Base-by-base conservation (phyloP, 2,797 vertebrate genomes). In the Alcedo quadribrachys region DNA sequence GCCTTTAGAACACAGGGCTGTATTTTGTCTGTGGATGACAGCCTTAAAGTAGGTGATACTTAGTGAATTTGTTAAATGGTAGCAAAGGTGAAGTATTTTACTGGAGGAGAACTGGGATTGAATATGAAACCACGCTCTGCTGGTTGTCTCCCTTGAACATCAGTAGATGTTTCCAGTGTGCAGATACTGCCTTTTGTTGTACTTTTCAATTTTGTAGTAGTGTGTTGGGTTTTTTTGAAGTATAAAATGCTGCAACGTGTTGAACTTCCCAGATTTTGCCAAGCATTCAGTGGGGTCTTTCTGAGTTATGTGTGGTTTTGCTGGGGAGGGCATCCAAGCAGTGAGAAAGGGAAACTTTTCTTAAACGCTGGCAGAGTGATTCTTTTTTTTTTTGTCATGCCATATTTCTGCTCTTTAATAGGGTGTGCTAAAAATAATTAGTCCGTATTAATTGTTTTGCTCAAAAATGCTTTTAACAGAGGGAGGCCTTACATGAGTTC, bases 381-480 rank as follows among this genome's bases (percentile, higher is more conserved):
- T 50, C 45, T 67, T 37, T 37, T 37, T 37, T 58, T 76, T 91
- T 92, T 85, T 85, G 50, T 90, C 30, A 62, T 80, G 65, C 50
- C 25, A 42, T 89, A 93, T 83, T 90, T 94, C 66, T 94, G 70
- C 91, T 94, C 91, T 94, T 92, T 80, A 95, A 87, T 65, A 96
- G 11, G 71, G 67, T 81, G 82, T 89, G 80, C 84, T 92, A 84
- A 95, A 96, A 97, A 94, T 96, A 91, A 85, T 88, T 90, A 95
- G 94, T 95, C 37, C 87, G 45, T 87, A 35, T 79, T 88, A 79
- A 79, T 85, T 91, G 67, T 90, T 76, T 70, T 33, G 45, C 83
- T 92, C 91, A 92, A 97, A 97, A 97, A 96, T 83, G 81, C 61
- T 74, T 97, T 6, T 2, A 96, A 94, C 97, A 90, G 65, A 96